Evolutionary conservation across 2,888 invertebrate genomes (phyloP).

Genomic region (Mesorhabditis sp.): DNA sequence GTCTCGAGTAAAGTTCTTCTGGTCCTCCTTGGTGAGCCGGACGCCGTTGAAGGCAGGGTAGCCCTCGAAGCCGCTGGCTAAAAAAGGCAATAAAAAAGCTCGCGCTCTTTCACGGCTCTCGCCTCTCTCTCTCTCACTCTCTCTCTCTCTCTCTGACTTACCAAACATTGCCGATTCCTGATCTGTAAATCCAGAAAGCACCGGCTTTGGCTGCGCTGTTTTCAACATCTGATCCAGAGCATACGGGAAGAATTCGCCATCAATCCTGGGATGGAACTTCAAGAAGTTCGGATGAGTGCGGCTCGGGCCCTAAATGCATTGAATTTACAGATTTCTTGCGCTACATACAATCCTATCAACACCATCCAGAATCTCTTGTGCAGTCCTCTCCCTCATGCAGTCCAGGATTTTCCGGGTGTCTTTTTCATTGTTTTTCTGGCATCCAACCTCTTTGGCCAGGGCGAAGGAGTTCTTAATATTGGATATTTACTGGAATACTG

Average conservation of each 20-base stretch:
- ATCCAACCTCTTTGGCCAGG: constrained; percentile 31
- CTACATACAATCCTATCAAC: constrained; percentile 38
- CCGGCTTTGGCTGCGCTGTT: constrained; percentile 29
- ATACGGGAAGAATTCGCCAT: constrained; percentile 39
- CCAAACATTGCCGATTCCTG: constrained; percentile 27
- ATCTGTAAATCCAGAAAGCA: constrained; percentile 31
- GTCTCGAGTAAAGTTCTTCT: background rate
- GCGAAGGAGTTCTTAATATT: background rate
- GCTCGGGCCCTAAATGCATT: constrained; percentile 12
- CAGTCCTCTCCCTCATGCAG: constrained; percentile 36
- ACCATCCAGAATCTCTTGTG: constrained; percentile 35
- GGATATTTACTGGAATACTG: no score
- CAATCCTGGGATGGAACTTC: constrained; percentile 35
- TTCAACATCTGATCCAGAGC: constrained; percentile 18
- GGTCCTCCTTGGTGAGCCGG: background rate
- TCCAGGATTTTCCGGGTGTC: constrained; percentile 27
- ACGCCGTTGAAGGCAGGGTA: constrained; percentile 4
- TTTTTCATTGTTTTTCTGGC: constrained; percentile 15
- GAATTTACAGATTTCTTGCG: background rate
- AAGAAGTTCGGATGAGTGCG: constrained; percentile 14
- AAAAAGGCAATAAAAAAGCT: background rate
- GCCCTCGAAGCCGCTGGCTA: constrained; percentile 4
- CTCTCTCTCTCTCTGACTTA: background rate
- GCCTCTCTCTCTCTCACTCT: no score
- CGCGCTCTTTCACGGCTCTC: background rate